Percentiles rank a stretch among this genome's conserved stretches.
Evolutionary conservation across 2,797 vertebrate genomes (phyloP).

Genomic region (Aratinga solstitialis): DNA sequence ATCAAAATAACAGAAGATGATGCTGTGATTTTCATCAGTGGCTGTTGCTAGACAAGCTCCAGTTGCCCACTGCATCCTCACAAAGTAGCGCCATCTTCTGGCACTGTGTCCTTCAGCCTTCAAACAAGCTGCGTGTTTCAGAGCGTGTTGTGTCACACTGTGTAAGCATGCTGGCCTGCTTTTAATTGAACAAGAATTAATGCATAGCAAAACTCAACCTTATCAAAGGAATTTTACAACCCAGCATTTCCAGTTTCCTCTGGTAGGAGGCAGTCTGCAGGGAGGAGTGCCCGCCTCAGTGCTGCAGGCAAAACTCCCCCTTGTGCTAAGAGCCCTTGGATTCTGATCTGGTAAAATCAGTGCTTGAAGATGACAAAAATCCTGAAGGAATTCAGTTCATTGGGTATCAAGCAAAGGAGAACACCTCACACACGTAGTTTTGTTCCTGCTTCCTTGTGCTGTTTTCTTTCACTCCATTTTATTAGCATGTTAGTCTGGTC

Average conservation of each 20-base stretch:
- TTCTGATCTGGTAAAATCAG: not conserved
- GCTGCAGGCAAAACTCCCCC: not conserved
- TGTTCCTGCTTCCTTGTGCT: not conserved
- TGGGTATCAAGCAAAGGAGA: not conserved
- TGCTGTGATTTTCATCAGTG: not conserved
- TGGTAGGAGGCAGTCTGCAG: not conserved
- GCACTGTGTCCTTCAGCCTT: not conserved
- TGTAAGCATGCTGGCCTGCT: not conserved
- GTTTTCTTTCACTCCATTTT: not conserved
- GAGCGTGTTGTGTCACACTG: accelerated
- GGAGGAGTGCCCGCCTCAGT: not conserved
- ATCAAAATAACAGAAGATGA: not conserved
- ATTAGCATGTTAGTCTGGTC: not conserved
- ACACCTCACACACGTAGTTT: accelerated
- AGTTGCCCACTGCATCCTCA: not conserved
- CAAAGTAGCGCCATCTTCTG: not conserved
- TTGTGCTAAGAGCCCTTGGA: not conserved
- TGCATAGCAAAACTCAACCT: not conserved
- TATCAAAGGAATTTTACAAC: not conserved
- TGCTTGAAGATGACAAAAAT: not conserved
- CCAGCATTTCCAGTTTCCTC: not conserved
- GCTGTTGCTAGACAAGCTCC: not conserved
- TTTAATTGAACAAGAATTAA: not conserved
- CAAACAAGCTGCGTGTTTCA: not conserved
- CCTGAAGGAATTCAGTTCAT: not conserved